These are phyloP conservation scores for Poecilobothrus nobilitatus DNA, from an alignment of 2,888 invertebrate species.

Conservation along the genomic window DNA sequence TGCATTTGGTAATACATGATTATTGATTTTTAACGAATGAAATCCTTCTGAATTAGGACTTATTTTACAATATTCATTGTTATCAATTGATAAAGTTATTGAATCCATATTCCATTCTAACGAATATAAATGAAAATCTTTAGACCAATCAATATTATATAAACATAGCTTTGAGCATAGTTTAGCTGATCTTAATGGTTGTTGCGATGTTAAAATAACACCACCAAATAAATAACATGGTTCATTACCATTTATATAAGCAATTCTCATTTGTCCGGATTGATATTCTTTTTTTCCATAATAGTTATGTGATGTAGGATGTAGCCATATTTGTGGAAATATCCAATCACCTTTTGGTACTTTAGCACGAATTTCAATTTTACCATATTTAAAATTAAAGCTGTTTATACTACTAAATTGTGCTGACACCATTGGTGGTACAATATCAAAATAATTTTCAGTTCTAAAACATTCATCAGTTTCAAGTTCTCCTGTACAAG, in stretches of 20 bases:
- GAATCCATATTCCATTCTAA: constrained; percentile 52
- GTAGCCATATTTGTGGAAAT: constrained; percentile 60
- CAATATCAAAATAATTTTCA: constrained; percentile 36
- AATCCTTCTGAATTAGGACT: constrained; percentile 29
- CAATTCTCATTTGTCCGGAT: constrained; percentile 66
- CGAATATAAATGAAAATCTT: constrained; percentile 60
- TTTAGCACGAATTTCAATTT: constrained; percentile 59
- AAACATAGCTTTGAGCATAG: constrained; percentile 28
- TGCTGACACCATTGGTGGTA: constrained; percentile 61
- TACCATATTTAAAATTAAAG: constrained; percentile 62
- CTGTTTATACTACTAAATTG: constrained; percentile 52
- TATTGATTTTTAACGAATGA: constrained; percentile 25
- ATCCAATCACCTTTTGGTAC: constrained; percentile 68
- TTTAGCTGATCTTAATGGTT: constrained; percentile 31
- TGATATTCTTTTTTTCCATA: constrained; percentile 51
- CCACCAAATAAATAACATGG: constrained; percentile 26
- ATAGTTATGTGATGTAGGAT: constrained; percentile 54
- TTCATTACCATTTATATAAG: constrained; percentile 44
- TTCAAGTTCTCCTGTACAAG: constrained; percentile 33
- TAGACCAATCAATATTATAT: constrained; percentile 34
- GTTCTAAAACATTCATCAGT: constrained; percentile 31
- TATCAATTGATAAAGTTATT: constrained; percentile 46
- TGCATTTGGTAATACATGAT: constrained; percentile 38
- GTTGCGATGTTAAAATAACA: constrained; percentile 29
- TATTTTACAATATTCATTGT: constrained; percentile 47